phyloP scores from a whole-genome alignment of 92 coral and sea anemone species.

The Epizoanthus rinbou region DNA sequence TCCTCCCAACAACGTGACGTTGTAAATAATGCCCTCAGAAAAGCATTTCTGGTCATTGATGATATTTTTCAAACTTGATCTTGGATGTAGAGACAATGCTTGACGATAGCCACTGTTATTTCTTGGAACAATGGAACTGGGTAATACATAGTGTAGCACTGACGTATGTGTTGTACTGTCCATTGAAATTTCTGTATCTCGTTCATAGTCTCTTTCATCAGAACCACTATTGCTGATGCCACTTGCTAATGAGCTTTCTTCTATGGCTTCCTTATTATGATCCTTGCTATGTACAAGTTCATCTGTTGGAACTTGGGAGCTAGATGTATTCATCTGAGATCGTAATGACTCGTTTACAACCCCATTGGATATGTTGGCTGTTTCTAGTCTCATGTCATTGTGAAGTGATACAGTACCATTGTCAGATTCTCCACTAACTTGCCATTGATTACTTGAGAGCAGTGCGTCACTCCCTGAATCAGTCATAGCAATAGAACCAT shows the following conservation, averaged over 20 bases:
- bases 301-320: background rate
- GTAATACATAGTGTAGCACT: background rate
- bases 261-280: background rate
- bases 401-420: background rate
- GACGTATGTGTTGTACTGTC: background rate
- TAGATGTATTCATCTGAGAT: background rate
- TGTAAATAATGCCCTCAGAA: constrained; percentile 36
- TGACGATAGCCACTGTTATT: background rate
- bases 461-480: background rate
- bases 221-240: background rate
- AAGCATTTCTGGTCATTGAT: constrained; percentile 30
- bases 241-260: background rate
- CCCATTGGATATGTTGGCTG: background rate
- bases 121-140: background rate
- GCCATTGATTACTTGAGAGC: background rate
- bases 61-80: background rate
- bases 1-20: constrained; percentile 83
- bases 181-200: too few relatives aligned
- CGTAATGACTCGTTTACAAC: too few relatives aligned
- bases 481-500: background rate
- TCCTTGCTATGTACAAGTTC: background rate
- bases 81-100: too few relatives aligned
- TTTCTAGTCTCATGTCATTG: background rate
- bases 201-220: too few relatives aligned
- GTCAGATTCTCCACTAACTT: background rate